Evolutionary conservation across 1,140 invertebrate genomes (phyloP).

Genomic region (Drosophila nigrodunni): DNA sequence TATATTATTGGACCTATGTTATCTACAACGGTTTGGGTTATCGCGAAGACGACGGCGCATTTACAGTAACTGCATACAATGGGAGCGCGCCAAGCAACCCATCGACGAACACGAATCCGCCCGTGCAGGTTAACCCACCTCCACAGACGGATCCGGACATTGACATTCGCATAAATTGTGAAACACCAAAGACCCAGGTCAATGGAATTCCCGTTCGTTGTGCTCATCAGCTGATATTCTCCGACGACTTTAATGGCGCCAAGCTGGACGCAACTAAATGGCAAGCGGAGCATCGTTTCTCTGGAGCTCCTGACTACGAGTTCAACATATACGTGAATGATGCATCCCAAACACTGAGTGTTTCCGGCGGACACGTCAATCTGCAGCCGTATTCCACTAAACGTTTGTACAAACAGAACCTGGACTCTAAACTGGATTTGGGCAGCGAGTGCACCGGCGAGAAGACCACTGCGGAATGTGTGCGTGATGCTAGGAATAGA

Average conservation of each 20-base stretch:
- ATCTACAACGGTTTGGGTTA: conserved; percentile 88
- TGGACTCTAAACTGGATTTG: conserved; percentile 84
- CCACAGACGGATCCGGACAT: conserved; percentile 12
- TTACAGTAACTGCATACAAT: conserved; percentile 85
- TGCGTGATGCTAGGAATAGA: conserved; percentile 41
- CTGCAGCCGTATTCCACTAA: conserved; percentile 86
- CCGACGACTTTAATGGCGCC: conserved; percentile 85
- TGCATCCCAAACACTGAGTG: conserved; percentile 85
- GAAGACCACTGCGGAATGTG: conserved; percentile 83
- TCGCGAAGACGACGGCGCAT: conserved; percentile 87
- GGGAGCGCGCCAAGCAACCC: conserved; percentile 6
- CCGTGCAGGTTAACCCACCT: not conserved
- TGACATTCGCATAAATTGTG: conserved; percentile 51
- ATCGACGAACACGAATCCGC: not conserved
- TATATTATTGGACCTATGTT: conserved; percentile 92
- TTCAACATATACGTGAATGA: conserved; percentile 89
- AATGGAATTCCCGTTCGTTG: conserved; percentile 84
- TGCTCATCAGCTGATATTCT: conserved; percentile 86
- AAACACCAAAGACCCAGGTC: conserved; percentile 39
- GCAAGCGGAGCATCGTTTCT: conserved; percentile 83
- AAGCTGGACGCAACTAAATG: conserved; percentile 74
- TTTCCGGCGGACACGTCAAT: conserved; percentile 85
- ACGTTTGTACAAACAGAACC: conserved; percentile 84
- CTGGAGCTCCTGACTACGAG: conserved; percentile 85
- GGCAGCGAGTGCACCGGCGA: conserved; percentile 85